Base-by-base conservation (phyloP, 2,888 invertebrate genomes). In the Drosophila crucigera region DNA sequence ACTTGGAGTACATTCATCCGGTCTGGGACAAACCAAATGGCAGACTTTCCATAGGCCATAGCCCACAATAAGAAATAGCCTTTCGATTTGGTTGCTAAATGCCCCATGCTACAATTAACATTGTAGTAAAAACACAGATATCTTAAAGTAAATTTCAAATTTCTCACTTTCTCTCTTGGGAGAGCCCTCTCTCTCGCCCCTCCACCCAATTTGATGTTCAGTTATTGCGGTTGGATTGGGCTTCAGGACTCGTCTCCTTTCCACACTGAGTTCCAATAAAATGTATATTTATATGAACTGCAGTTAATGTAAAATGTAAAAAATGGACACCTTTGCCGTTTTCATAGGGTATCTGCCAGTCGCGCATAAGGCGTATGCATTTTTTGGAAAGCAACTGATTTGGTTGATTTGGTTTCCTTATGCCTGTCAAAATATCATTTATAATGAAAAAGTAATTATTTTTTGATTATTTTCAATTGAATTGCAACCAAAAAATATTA, bases 401-500 rank as follows among this genome's bases (percentile, higher is more conserved):
- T 30, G 31, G 14, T 33, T n/a, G 19, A 6, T 19, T 28, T 28
- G 19, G 19, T 28, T 37, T 19, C 19, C 19, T 37, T 28, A 11
- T 28, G 37, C 19, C 37, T 28, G 28, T 19, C 5, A 43, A 33
- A 59, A 47, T 14, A 19, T 9, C 33, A 33, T 31, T 50, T 28
- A 28, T 19, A 35, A 16, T 60, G 3, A n/a, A 33, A 60, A 50
- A 19, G 50, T 35, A 35, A 50, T 50, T 50, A 50, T 14, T 50
- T 28, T 9, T n/a, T n/a, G 14, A 56, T 56, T 39, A 56, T 39
- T 30, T n/a, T n/a, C 50, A 35, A 28, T 35, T 50, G 28, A 35
- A 28, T 28, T 60, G 60, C 50, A 60, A 16, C n/a, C 19, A 28
- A 10, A 47, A 47, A 60, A 35, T 28, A 50, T 35, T n/a, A 60